A percentile compares a stretch with the other conserved stretches of the same genome.
phyloP scores from a whole-genome alignment of 1,140 invertebrate species.

The Ctenoplectra terminalis region DNA sequence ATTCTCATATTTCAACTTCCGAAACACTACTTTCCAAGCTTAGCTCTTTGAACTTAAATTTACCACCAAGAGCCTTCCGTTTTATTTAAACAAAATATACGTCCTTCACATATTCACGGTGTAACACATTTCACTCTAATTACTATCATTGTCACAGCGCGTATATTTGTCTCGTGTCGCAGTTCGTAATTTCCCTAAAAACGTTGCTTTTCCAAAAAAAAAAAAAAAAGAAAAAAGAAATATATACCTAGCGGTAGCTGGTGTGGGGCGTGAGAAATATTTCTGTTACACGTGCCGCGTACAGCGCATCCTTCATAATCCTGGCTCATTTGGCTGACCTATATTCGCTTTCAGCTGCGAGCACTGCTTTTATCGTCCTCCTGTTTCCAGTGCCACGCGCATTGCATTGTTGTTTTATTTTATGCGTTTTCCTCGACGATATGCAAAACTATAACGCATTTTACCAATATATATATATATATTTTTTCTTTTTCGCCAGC shows the following conservation, averaged over 20 bases:
- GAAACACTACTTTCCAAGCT: no score
- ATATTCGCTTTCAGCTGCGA: conserved; percentile 16
- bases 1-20: no score
- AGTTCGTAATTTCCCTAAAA: not conserved
- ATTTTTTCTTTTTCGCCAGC: not conserved
- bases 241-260: no score
- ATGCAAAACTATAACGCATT: not conserved
- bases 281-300: conserved; percentile 4
- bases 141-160: not conserved
- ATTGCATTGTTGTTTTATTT: conserved; percentile 11
- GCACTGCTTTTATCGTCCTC: conserved; percentile 12
- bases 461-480: not conserved
- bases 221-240: no score
- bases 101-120: no score
- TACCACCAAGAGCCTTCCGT: not conserved
- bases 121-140: not conserved
- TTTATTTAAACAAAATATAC: not conserved
- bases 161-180: not conserved
- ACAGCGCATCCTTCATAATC: conserved; percentile 30
- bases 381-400: not conserved
- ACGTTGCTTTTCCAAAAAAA: not conserved
- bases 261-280: not conserved
- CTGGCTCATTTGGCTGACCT: conserved; percentile 41
- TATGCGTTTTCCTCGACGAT: not conserved
- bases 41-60: no score